Conservation (phyloP, 2,113 vertebrate species). For the Phalacrocorax carbo region DNA sequence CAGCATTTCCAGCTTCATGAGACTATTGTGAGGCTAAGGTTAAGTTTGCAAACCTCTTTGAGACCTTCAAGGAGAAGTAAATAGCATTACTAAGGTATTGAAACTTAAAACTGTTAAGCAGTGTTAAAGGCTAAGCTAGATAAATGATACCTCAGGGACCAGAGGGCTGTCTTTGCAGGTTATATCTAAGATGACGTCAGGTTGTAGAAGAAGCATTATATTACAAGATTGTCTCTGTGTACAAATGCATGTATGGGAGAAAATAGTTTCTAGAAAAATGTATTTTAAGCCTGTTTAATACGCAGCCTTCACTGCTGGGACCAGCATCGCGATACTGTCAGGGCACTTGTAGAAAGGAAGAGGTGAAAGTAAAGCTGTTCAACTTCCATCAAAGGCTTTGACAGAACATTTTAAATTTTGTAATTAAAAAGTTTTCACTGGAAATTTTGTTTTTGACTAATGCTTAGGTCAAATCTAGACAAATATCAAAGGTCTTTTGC, state of each 20-base stretch:
- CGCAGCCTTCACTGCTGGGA: not conserved
- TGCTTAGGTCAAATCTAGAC: not conserved
- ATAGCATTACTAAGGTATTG: not conserved
- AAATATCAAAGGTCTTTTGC: not conserved
- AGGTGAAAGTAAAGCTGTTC: conserved; percentile 5
- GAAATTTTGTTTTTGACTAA: not conserved
- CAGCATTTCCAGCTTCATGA: not conserved
- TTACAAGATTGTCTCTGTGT: not conserved
- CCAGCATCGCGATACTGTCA: not conserved
- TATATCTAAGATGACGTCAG: not conserved
- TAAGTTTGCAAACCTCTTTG: conserved; percentile 21
- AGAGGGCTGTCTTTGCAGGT: not conserved
- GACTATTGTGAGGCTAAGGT: not conserved
- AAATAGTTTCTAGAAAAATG: not conserved
- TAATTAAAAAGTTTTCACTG: not conserved
- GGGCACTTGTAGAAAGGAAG: not conserved
- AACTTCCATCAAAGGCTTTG: conserved; percentile 10
- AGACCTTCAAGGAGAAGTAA: conserved; percentile 20
- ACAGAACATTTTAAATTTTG: not conserved
- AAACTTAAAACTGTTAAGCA: conserved; percentile 18
- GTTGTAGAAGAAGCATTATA: not conserved
- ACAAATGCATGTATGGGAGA: not conserved
- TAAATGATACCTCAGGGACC: not conserved
- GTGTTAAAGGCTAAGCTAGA: conserved; percentile 34
- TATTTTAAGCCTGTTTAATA: conserved; percentile 3